A percentile compares a stretch with the other conserved stretches of the same genome.
Conservation (phyloP, 2,888 invertebrate species). For the Hypena proboscidalis region DNA sequence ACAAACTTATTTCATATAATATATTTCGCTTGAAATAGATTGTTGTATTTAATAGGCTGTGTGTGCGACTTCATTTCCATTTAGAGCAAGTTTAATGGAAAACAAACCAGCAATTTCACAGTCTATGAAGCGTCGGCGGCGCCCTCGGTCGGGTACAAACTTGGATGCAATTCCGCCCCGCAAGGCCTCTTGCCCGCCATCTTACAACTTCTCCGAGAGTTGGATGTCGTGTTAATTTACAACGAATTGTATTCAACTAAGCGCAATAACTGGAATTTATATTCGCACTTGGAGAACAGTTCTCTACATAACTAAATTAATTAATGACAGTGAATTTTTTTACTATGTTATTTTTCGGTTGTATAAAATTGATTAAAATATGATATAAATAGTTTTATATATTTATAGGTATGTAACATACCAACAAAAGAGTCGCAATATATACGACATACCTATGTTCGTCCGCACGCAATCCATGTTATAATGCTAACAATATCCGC, state of each 20-base stretch:
- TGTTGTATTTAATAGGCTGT: no score
- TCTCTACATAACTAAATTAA: no score
- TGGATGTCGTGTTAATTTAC: slow-evolving; percentile 34
- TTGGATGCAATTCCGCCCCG: slow-evolving; percentile 43
- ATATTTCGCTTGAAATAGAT: no score
- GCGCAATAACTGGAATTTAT: slow-evolving; percentile 31
- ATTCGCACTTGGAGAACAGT: slow-evolving; percentile 6
- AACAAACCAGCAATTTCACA: slow-evolving; percentile 54
- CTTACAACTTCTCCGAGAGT: slow-evolving; percentile 30
- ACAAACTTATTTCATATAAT: neutral
- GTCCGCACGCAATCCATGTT: neutral
- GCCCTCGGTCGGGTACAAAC: slow-evolving; percentile 38
- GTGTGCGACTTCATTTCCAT: no score
- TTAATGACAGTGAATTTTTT: no score
- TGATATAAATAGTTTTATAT: no score
- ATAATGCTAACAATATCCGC: neutral
- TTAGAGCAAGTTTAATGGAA: slow-evolving; percentile 53
- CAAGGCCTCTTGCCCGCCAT: slow-evolving; percentile 29
- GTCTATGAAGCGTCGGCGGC: slow-evolving; percentile 38
- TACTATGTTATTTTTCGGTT: no score
- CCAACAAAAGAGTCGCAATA: no score
- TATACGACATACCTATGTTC: no score
- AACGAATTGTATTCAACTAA: slow-evolving; percentile 31
- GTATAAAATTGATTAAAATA: no score
- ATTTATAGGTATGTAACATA: no score